Conservation (phyloP, 2,888 invertebrate species). For the Limnephilus lunatus region DNA sequence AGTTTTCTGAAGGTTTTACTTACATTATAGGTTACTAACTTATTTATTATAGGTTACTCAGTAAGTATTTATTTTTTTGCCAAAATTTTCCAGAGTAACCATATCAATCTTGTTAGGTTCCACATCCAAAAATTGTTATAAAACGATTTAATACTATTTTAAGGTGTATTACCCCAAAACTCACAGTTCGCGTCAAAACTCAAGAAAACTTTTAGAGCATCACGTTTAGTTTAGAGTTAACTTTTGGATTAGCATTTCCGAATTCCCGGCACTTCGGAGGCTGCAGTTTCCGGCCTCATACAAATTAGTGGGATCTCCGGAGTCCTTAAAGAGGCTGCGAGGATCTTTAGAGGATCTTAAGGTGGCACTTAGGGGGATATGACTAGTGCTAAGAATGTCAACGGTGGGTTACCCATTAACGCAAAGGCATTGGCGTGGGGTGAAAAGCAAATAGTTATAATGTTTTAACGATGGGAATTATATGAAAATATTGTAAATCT, state of each 20-base stretch:
- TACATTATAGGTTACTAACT: too few relatives aligned
- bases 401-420: constrained; percentile 33
- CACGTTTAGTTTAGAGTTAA: neutral
- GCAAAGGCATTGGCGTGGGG: constrained; percentile 29
- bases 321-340: constrained; percentile 48
- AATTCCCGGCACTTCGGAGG: constrained; percentile 15
- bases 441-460: neutral
- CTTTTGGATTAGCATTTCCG: constrained; percentile 20
- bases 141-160: neutral
- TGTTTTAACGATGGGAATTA: neutral
- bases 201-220: neutral
- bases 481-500: neutral
- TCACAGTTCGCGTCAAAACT: neutral
- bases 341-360: constrained; percentile 56
- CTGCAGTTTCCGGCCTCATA: constrained; percentile 40
- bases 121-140: too few relatives aligned
- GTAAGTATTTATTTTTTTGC: too few relatives aligned
- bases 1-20: too few relatives aligned
- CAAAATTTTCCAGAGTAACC: too few relatives aligned
- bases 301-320: constrained; percentile 60
- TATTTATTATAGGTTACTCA: too few relatives aligned
- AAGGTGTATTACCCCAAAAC: too few relatives aligned
- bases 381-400: constrained; percentile 46
- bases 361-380: constrained; percentile 60
- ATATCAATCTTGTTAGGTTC: too few relatives aligned